phyloP scores from a whole-genome alignment of 2,113 vertebrate genomes.

The Corapipo altera region DNA sequence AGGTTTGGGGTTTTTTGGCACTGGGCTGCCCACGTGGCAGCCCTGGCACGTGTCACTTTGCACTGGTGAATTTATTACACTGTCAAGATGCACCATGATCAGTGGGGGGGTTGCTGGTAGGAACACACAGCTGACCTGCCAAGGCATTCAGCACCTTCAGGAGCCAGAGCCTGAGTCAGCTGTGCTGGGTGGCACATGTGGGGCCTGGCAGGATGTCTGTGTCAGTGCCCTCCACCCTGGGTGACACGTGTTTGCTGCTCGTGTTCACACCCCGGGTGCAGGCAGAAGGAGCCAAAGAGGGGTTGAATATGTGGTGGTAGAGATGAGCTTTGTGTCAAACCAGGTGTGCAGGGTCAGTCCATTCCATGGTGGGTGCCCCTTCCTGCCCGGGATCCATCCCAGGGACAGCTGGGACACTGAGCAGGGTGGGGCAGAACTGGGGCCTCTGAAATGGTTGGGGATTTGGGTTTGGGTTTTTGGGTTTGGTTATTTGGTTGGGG shows the following conservation, averaged over 20 bases:
- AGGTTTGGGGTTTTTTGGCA: neutral
- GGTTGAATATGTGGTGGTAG: accelerated
- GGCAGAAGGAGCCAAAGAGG: neutral
- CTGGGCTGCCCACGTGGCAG: neutral
- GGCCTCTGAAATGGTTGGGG: neutral
- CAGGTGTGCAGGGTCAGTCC: neutral
- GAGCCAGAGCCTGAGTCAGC: neutral
- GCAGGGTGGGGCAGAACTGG: accelerated
- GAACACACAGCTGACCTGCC: neutral
- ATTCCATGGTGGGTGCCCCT: accelerated
- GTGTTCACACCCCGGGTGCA: no score
- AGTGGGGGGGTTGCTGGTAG: neutral
- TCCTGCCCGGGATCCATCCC: neutral
- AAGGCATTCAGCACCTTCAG: neutral
- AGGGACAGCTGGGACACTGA: neutral
- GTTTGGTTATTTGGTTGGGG: neutral
- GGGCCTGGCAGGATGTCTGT: neutral
- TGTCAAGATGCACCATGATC: neutral
- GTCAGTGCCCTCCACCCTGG: neutral
- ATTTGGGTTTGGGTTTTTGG: neutral
- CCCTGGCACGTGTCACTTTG: neutral
- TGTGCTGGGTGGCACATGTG: neutral
- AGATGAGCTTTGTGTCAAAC: neutral
- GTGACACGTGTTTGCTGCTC: neutral
- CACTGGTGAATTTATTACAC: neutral